Base-by-base conservation (phyloP, 2,888 invertebrate genomes). In the Conistra vaccinii region DNA sequence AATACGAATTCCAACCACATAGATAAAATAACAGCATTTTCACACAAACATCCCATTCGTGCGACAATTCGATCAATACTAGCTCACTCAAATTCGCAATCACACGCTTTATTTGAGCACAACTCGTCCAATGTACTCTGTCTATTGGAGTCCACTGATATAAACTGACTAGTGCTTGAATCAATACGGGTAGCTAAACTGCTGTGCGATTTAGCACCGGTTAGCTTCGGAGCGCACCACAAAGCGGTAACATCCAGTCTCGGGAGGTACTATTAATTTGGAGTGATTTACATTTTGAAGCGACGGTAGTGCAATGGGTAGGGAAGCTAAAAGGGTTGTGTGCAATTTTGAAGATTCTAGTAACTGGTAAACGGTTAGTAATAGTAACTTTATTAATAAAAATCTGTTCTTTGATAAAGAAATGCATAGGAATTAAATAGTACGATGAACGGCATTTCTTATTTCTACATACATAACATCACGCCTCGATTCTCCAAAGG, bases 161-260 rank as follows among this genome's bases (percentile, higher is more conserved):
- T 88, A 80, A 87, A 86, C 85, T 82, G 63, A 73, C 68, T 71
- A 71, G 76, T 76, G 76, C 69, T 84, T 83, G 81, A 84, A 87
- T 90, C 89, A 89, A 89, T 89, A 90, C 83, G 84, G 87, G 85
- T 85, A 81, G 85, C 86, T 87, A 87, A 86, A 85, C 85, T 82
- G 81, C 85, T 85, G 85, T 85, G 82, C 87, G 84, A 85, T 87
- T 87, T 90, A 90, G 89, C 76, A 80, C 55, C 67, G 72, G 87
- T 88, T 89, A 88, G 86, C 85, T 84, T 76, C 80, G 72, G 69
- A 79, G 29, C 65, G 53, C 58, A 85, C 88, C 88, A 87, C 90
- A 90, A 90, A 86, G 85, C 88, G 87, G 83, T 81, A 76, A 69
- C 78, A 80, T 82, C 83, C 80, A 83, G 85, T 79, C 71, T 80